Percentiles rank a stretch among this genome's conserved stretches.
phyloP scores from a whole-genome alignment of 2,888 invertebrate genomes.

The Uropetala carovei region DNA sequence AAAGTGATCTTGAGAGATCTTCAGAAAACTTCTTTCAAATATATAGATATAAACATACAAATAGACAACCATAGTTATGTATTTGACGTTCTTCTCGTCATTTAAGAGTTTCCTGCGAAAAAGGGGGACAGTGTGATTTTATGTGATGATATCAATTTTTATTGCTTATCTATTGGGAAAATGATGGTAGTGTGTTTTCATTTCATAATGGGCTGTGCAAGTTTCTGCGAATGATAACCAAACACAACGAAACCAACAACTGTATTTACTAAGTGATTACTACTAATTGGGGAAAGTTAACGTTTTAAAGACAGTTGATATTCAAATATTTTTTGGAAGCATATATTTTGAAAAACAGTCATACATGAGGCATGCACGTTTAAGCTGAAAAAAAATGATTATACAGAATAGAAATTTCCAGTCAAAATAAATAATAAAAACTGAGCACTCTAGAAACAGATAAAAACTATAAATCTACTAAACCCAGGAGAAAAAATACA shows the following conservation, averaged over 20 bases:
- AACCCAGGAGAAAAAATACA: not conserved
- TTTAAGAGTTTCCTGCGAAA: slow-evolving; percentile 23
- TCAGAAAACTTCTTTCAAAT: slow-evolving; percentile 50
- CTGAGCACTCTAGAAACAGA: not conserved
- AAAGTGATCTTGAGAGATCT: slow-evolving; percentile 41
- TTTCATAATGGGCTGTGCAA: not conserved
- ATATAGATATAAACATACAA: slow-evolving; percentile 22
- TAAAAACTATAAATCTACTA: not conserved
- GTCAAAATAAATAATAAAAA: too few species aligned
- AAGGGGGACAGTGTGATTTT: slow-evolving; percentile 10
- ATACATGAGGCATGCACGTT: too few species aligned
- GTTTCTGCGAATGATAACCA: not conserved
- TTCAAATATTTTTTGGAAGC: not conserved
- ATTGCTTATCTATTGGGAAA: not conserved
- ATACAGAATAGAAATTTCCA: not conserved
- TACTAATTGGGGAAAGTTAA: not conserved
- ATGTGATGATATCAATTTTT: not conserved
- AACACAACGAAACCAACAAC: not conserved
- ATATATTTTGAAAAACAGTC: not conserved
- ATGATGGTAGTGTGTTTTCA: slow-evolving; percentile 3
- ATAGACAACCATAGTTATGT: slow-evolving; percentile 10
- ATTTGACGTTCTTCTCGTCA: slow-evolving; percentile 41
- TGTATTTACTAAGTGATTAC: not conserved
- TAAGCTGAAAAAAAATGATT: not conserved
- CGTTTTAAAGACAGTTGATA: not conserved